A percentile compares a stretch with the other conserved stretches of the same genome.
Evolutionary conservation across 2,113 vertebrate species (phyloP).

Genomic region (Lampris incognitus): DNA sequence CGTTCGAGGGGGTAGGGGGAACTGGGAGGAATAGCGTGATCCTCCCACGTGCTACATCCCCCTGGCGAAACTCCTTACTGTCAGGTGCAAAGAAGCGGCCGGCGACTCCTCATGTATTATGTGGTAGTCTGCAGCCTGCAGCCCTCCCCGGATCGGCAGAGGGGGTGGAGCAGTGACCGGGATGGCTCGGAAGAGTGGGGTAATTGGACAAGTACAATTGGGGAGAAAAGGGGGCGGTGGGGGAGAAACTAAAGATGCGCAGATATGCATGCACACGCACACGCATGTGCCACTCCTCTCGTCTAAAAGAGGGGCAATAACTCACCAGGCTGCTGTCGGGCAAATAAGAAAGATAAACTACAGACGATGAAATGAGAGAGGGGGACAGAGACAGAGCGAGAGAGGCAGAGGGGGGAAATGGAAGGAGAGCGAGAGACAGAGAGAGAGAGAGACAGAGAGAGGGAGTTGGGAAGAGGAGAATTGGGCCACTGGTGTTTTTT

Average conservation of each 20-base stretch:
- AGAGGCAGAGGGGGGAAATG: conserved; percentile 32
- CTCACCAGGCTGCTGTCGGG: conserved; percentile 73
- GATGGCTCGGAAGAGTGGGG: too few species aligned
- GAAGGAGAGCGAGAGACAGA: conserved; percentile 36
- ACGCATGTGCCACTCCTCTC: conserved; percentile 74
- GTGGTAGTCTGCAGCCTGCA: too few species aligned
- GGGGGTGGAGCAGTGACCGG: too few species aligned
- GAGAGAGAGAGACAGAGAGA: conserved; percentile 25
- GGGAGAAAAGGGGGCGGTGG: too few species aligned
- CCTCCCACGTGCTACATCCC: too few species aligned
- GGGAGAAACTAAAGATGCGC: not conserved
- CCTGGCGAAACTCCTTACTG: too few species aligned
- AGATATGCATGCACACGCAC: conserved; percentile 1
- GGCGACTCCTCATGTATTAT: too few species aligned
- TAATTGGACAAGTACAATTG: too few species aligned
- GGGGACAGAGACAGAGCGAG: conserved; percentile 66
- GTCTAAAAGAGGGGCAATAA: conserved; percentile 77
- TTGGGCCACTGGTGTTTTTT: conserved; percentile 83
- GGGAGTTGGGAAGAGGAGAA: conserved; percentile 75
- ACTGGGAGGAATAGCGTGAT: too few species aligned
- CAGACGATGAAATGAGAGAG: conserved; percentile 72
- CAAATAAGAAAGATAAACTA: conserved; percentile 69
- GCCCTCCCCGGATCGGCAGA: too few species aligned
- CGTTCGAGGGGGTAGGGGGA: too few species aligned
- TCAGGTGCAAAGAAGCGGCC: too few species aligned